A percentile compares a stretch with the other conserved stretches of the same genome.
phyloP scores from a whole-genome alignment of 2,113 vertebrate genomes.

The Hydropotes inermis region DNA sequence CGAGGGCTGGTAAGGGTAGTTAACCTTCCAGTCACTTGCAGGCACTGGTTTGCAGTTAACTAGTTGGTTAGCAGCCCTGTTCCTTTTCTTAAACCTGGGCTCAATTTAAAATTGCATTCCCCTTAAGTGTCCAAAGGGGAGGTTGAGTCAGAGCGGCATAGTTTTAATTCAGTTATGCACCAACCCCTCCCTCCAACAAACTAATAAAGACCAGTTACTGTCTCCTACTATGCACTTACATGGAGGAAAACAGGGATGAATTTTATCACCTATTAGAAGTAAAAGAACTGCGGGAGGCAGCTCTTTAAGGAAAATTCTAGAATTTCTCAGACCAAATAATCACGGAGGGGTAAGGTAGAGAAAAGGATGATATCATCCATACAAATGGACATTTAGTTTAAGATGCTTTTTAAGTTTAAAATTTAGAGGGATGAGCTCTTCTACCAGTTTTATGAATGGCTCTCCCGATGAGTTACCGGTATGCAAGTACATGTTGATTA shows the following conservation, averaged over 20 bases:
- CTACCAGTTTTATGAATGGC: neutral
- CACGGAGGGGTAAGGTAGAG: neutral
- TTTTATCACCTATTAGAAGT: neutral
- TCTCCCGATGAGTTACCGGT: neutral
- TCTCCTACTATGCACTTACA: rapidly evolving
- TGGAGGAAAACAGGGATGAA: neutral
- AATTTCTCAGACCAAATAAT: constrained; percentile 19
- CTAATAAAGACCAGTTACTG: neutral
- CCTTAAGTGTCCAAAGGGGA: neutral
- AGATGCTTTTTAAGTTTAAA: neutral
- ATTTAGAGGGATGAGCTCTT: neutral
- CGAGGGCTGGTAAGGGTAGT: neutral
- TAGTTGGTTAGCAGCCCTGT: neutral
- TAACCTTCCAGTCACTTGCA: neutral
- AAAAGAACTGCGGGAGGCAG: neutral
- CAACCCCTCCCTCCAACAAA: neutral
- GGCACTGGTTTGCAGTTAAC: neutral
- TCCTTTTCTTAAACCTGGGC: neutral
- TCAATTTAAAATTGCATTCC: neutral
- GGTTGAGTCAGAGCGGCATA: neutral
- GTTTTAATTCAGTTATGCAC: neutral
- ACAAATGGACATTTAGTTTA: neutral
- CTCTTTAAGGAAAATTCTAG: constrained; percentile 52
- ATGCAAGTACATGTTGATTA: too few relatives aligned
- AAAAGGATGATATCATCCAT: constrained; percentile 36